Evolutionary conservation across 1,140 invertebrate genomes (phyloP).

Genomic region (Drosophila sp.): DNA sequence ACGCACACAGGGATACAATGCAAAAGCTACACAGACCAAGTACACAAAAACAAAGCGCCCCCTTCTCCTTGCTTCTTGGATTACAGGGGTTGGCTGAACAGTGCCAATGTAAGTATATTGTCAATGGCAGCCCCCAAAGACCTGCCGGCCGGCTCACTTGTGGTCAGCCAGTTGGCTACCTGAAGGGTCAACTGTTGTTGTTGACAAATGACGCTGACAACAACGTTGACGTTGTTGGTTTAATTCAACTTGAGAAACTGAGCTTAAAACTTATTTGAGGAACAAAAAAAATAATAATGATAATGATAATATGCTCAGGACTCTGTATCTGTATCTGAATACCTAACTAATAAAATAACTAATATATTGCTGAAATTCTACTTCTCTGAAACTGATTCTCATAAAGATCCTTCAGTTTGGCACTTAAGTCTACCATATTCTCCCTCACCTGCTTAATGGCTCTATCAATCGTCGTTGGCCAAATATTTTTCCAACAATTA

Average conservation of each 20-base stretch:
- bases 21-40: slow-evolving; percentile 20
- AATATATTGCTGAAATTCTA: too few relatives aligned
- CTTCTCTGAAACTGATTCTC: neutral
- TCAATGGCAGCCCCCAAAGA: slow-evolving; percentile 36
- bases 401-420: neutral
- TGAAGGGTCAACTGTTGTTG: slow-evolving; percentile 41
- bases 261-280: slow-evolving; percentile 4
- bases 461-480: slow-evolving; percentile 58
- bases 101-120: slow-evolving; percentile 35
- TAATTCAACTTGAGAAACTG: slow-evolving; percentile 11
- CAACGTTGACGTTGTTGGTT: neutral
- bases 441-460: slow-evolving; percentile 7
- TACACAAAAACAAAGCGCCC: slow-evolving; percentile 58
- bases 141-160: slow-evolving; percentile 49
- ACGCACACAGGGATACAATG: neutral
- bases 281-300: neutral
- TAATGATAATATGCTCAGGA: neutral
- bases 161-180: slow-evolving; percentile 45
- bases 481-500: slow-evolving; percentile 77
- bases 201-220: slow-evolving; percentile 44
- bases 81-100: slow-evolving; percentile 27
- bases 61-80: slow-evolving; percentile 31
- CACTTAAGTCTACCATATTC: too few relatives aligned
- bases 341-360: too few relatives aligned
- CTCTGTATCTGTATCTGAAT: neutral